phyloP scores from a whole-genome alignment of 2,113 vertebrate species.

The Microtus pennsylvanicus region DNA sequence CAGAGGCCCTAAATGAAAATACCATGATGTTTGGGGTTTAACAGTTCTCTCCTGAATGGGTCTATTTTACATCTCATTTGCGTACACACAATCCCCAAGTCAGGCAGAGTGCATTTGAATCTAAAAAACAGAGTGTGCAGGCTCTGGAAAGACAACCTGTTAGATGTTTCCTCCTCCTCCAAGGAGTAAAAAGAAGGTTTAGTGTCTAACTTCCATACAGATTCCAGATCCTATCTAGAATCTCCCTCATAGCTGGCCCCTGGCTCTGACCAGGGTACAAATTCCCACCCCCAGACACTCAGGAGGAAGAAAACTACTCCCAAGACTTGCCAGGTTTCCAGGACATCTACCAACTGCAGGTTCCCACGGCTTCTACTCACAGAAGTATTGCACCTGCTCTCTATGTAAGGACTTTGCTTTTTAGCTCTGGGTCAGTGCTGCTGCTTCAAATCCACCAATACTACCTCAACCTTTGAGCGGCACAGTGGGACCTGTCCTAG shows the following conservation, averaged over 20 bases:
- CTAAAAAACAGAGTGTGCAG: not conserved
- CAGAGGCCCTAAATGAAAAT: not conserved
- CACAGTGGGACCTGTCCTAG: not conserved
- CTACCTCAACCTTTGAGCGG: not conserved
- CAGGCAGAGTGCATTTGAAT: not conserved
- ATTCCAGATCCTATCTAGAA: not conserved
- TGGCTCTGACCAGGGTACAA: not conserved
- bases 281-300: not conserved
- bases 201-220: not conserved
- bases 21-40: not conserved
- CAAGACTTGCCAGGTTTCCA: not conserved
- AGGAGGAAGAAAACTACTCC: not conserved
- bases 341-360: too few species aligned
- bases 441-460: not conserved
- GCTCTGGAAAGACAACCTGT: not conserved
- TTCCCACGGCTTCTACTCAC: not conserved
- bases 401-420: not conserved
- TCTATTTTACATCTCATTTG: not conserved
- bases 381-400: not conserved
- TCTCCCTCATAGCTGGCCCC: too few species aligned
- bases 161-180: not conserved
- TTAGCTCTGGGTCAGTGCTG: too few species aligned
- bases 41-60: not conserved
- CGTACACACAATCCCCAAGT: too few species aligned
- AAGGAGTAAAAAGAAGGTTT: not conserved